Conservation (phyloP, 2,797 vertebrate species). For the Siniperca undulata region DNA sequence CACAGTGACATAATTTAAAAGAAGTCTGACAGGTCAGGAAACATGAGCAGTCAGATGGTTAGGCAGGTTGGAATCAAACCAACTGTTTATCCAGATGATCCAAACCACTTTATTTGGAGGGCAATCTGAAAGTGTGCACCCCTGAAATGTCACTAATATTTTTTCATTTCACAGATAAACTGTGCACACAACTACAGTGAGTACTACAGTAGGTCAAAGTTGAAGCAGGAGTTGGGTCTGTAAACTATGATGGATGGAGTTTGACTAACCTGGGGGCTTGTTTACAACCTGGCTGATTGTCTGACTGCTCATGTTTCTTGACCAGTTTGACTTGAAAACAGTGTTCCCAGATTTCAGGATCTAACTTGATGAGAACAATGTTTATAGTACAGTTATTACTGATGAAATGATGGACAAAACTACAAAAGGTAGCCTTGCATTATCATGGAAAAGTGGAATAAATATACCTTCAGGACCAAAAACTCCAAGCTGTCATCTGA, state of each 20-base stretch:
- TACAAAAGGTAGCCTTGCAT: neutral
- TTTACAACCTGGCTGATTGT: too few relatives aligned
- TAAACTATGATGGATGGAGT: too few relatives aligned
- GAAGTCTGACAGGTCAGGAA: neutral
- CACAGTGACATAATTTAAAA: neutral
- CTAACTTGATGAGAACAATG: neutral
- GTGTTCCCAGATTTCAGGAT: neutral
- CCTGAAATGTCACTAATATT: neutral
- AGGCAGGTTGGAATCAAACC: neutral
- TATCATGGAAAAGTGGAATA: too few relatives aligned
- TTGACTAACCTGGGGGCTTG: too few relatives aligned
- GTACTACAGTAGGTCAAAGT: neutral
- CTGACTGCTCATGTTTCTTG: neutral
- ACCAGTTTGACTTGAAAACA: neutral
- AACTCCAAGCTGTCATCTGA: too few relatives aligned
- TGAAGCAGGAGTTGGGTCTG: neutral
- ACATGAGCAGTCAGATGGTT: neutral
- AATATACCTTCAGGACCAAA: too few relatives aligned
- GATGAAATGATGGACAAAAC: neutral
- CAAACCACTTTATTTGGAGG: neutral
- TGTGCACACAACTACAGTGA: too few relatives aligned
- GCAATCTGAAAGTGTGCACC: neutral
- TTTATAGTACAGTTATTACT: neutral
- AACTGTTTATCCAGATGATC: neutral
- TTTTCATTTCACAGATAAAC: too few relatives aligned